phyloP scores from a whole-genome alignment of 2,888 invertebrate genomes.

The Dioctria rufipes region DNA sequence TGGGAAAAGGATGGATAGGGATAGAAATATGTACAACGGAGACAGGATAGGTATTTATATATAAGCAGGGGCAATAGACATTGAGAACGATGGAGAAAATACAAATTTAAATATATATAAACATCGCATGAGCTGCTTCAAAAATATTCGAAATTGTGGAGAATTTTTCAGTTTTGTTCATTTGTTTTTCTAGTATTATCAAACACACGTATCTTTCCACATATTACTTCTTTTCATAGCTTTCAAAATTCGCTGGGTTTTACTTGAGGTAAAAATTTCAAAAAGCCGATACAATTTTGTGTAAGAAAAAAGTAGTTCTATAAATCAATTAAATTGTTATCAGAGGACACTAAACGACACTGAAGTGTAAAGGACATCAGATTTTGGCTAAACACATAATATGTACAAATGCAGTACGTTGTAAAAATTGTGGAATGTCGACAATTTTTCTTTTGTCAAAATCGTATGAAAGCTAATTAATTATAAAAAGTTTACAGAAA shows the following conservation, averaged over 20 bases:
- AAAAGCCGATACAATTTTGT: no score
- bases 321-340: not conserved
- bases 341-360: conserved; percentile 4
- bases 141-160: conserved; percentile 23
- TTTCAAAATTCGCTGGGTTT: not conserved
- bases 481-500: conserved; percentile 18
- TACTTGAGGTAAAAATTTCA: no score
- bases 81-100: conserved; percentile 34
- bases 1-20: not conserved
- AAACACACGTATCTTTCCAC: not conserved
- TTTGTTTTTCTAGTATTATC: conserved; percentile 7
- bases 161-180: conserved; percentile 27
- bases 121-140: conserved; percentile 17
- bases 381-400: not conserved
- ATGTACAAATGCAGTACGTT: conserved; percentile 20
- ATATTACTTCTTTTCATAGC: not conserved
- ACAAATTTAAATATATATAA: conserved; percentile 7
- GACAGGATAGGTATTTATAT: not conserved
- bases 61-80: conserved; percentile 29
- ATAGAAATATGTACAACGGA: conserved; percentile 28
- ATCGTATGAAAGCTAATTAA: conserved; percentile 35
- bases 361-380: conserved; percentile 14
- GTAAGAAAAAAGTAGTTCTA: no score
- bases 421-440: conserved; percentile 43
- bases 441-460: conserved; percentile 2